These are phyloP conservation scores for Loripinus fragilis DNA, from an alignment of 2,888 invertebrate species.

Conservation along the genomic window DNA sequence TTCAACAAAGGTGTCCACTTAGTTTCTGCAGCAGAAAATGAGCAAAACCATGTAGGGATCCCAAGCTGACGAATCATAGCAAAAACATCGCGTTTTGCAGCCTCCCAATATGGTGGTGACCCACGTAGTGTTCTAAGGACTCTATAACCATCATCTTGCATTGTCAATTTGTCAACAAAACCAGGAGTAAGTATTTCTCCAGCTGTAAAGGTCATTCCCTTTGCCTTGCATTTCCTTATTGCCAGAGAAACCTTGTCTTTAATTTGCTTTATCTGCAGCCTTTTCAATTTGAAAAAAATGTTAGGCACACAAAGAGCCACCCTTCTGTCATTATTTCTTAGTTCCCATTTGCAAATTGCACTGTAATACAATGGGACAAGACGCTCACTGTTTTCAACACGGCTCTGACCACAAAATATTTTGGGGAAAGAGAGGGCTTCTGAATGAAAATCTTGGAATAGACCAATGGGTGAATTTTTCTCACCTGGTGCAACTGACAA, in stretches of 20 bases:
- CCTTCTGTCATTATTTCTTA: slow-evolving; percentile 36
- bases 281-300: slow-evolving; percentile 36
- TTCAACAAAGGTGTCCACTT: slow-evolving; percentile 42
- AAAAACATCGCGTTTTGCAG: slow-evolving; percentile 44
- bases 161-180: slow-evolving; percentile 18
- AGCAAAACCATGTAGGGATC: slow-evolving; percentile 44
- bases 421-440: slow-evolving; percentile 51
- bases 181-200: slow-evolving; percentile 21
- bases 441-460: slow-evolving; percentile 30
- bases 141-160: slow-evolving; percentile 42
- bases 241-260: slow-evolving; percentile 29
- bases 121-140: slow-evolving; percentile 25
- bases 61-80: slow-evolving; percentile 49
- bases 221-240: slow-evolving; percentile 2
- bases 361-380: slow-evolving; percentile 28
- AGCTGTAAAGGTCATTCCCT: slow-evolving; percentile 29
- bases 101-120: slow-evolving; percentile 49
- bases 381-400: slow-evolving; percentile 32
- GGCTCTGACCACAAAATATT: slow-evolving; percentile 47
- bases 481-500: slow-evolving; percentile 40
- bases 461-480: slow-evolving; percentile 28
- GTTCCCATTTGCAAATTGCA: slow-evolving; percentile 20
- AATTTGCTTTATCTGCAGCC: slow-evolving; percentile 38
- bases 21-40: slow-evolving; percentile 52
- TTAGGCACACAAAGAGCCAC: slow-evolving; percentile 21